Conservation (phyloP, 2,888 invertebrate species). For the Papilio elwesi region DNA sequence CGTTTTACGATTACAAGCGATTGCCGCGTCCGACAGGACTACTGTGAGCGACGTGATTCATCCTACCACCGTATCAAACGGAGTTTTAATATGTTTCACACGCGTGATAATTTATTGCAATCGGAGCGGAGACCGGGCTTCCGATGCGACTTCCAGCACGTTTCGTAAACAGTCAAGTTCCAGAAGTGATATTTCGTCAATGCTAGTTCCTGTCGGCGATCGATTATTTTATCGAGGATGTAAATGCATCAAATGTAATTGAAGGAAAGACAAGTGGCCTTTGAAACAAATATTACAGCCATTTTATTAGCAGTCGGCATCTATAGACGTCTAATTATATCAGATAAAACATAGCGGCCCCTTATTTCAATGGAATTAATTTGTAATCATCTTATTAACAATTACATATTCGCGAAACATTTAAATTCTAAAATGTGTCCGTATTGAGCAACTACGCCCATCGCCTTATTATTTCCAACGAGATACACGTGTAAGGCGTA, state of each 20-base stretch:
- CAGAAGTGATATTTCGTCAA: constrained; percentile 52
- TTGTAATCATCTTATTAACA: constrained; percentile 46
- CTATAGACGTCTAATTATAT: constrained; percentile 54
- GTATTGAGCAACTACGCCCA: constrained; percentile 60
- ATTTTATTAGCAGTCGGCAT: constrained; percentile 58
- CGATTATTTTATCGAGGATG: constrained; percentile 60
- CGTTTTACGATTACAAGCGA: constrained; percentile 41
- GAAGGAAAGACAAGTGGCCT: constrained; percentile 51
- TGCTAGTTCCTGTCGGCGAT: constrained; percentile 52
- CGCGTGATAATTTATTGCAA: constrained; percentile 54
- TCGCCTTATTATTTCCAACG: constrained; percentile 67
- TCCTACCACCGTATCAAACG: constrained; percentile 24
- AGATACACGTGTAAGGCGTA: constrained; percentile 60
- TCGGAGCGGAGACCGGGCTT: constrained; percentile 54
- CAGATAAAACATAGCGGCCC: constrained; percentile 57
- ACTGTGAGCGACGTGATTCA: constrained; percentile 38
- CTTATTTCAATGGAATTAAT: constrained; percentile 63
- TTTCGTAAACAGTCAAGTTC: constrained; percentile 45
- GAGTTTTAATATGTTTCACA: constrained; percentile 54
- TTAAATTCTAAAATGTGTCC: constrained; percentile 57
- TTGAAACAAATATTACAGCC: constrained; percentile 54
- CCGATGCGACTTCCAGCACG: constrained; percentile 59
- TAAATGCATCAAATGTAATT: constrained; percentile 55
- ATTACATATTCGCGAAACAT: constrained; percentile 51
- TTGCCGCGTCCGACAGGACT: constrained; percentile 47